A percentile compares a stretch with the other conserved stretches of the same genome.
Conservation (phyloP, 2,888 invertebrate genomes). For the Drosophila niveifrons region DNA sequence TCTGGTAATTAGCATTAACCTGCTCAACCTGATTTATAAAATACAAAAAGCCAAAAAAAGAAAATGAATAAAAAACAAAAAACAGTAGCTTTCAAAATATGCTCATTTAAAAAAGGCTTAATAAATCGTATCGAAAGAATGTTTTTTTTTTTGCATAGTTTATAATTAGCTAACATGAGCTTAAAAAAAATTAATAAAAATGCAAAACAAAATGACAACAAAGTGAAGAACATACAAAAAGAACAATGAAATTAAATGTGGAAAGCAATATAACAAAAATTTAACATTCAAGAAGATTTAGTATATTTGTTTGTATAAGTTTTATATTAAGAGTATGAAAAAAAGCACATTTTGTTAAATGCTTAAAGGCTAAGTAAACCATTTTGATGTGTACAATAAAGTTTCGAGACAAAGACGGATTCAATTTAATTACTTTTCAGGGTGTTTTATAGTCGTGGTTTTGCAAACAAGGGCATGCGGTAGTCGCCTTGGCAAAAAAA, state of each 20-base stretch:
- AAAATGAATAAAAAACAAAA: not conserved
- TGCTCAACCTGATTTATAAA: not conserved
- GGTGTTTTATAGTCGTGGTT: not conserved
- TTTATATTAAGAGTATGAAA: no score
- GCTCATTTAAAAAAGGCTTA: conserved; percentile 1
- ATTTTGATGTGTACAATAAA: no score
- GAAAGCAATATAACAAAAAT: no score
- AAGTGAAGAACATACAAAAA: no score
- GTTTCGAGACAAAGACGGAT: no score
- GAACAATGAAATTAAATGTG: no score
- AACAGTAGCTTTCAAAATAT: not conserved
- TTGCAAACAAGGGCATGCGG: not conserved
- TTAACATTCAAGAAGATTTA: no score
- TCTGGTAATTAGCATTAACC: conserved; percentile 1
- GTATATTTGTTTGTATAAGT: no score
- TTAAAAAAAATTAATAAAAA: not conserved
- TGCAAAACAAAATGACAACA: not conserved
- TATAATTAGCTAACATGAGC: not conserved
- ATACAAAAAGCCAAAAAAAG: no score
- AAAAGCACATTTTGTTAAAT: no score
- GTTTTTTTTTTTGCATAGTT: not conserved
- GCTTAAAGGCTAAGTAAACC: no score
- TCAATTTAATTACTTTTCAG: no score
- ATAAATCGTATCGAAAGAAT: not conserved
- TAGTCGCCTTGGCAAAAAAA: not conserved